Conservation (phyloP, 2,888 invertebrate genomes). For the Sinopyrophorus schimmeli region DNA sequence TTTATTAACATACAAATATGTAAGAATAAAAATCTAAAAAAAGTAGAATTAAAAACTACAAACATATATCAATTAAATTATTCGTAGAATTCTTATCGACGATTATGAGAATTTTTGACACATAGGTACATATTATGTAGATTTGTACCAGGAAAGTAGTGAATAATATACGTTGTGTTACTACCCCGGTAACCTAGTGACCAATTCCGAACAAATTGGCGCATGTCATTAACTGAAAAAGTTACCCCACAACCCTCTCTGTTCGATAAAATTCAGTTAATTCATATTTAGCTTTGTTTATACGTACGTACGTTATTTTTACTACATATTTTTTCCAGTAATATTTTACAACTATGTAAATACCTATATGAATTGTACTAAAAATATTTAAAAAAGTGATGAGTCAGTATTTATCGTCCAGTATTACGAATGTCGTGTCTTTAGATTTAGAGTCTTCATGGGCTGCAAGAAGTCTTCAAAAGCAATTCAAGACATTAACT, state of each 20-base stretch:
- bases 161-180: constrained; percentile 20
- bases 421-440: constrained; percentile 55
- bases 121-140: too few species aligned
- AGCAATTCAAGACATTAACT: constrained; percentile 49
- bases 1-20: too few species aligned
- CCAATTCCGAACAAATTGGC: constrained; percentile 29
- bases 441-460: constrained; percentile 62
- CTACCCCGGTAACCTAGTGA: constrained; percentile 37
- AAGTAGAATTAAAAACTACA: too few species aligned
- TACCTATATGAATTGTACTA: too few species aligned
- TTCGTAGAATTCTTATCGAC: too few species aligned
- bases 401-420: constrained; percentile 47
- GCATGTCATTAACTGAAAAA: constrained; percentile 39
- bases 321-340: background rate
- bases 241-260: constrained; percentile 14
- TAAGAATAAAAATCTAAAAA: too few species aligned
- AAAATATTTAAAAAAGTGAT: too few species aligned
- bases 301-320: background rate
- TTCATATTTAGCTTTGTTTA: constrained; percentile 22
- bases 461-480: constrained; percentile 61
- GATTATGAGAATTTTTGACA: too few species aligned
- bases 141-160: constrained; percentile 11
- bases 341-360: too few species aligned
- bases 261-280: constrained; percentile 32
- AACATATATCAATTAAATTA: too few species aligned